Evolutionary conservation across 2,797 vertebrate species (phyloP).

Genomic region (Crypturellus tataupa): DNA sequence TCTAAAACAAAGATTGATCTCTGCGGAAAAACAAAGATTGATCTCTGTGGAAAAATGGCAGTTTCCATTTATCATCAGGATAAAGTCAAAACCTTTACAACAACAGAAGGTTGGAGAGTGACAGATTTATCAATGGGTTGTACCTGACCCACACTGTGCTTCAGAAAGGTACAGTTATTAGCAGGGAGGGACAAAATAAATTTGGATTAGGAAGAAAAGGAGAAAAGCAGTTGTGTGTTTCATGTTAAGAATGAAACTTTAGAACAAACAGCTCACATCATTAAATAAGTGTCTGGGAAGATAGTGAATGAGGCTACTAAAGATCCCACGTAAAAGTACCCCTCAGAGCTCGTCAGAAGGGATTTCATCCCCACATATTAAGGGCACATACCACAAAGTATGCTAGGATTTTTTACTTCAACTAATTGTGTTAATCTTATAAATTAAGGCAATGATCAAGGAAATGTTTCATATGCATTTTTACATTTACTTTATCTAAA

Average conservation of each 20-base stretch:
- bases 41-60: fast-evolving
- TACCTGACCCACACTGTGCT: fast-evolving
- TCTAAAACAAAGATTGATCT: neutral
- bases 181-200: neutral
- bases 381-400: neutral
- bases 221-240: neutral
- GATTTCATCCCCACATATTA: neutral
- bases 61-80: neutral
- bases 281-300: neutral
- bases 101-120: fast-evolving
- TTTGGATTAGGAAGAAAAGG: neutral
- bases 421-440: neutral
- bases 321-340: neutral
- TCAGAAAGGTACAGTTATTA: neutral
- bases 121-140: neutral
- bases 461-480: neutral
- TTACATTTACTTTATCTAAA: neutral
- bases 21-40: fast-evolving
- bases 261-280: neutral
- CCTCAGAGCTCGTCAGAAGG: neutral
- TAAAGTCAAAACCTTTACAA: neutral
- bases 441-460: neutral
- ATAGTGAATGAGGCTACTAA: neutral
- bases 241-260: no score
- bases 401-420: neutral